Conservation (phyloP, 2,888 invertebrate genomes). For the Dryobotodes eremita region DNA sequence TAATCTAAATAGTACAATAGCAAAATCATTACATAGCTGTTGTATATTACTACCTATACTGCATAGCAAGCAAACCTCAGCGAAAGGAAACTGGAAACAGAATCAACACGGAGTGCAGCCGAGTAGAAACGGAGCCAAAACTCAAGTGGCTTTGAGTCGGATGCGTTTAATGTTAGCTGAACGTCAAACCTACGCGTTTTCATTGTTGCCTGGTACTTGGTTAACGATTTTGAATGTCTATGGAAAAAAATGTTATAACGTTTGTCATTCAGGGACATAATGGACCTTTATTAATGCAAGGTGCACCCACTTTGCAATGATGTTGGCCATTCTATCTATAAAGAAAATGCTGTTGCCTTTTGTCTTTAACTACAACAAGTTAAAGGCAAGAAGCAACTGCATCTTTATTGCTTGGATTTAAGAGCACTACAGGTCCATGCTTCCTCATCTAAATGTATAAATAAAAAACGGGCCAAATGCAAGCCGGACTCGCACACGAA, state of each 20-base stretch:
- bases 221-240: slow-evolving; percentile 10
- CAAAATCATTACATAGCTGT: not conserved
- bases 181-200: slow-evolving; percentile 36
- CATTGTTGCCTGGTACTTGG: slow-evolving; percentile 38
- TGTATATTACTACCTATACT: not conserved
- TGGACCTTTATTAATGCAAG: not conserved
- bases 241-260: not conserved
- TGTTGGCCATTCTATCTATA: not conserved
- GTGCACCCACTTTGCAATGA: not conserved
- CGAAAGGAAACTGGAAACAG: slow-evolving; percentile 37
- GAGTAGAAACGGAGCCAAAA: slow-evolving; percentile 49
- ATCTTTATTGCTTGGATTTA: not conserved
- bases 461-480: no score
- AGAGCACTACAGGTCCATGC: not conserved
- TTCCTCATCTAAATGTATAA: not conserved
- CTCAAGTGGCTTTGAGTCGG: slow-evolving; percentile 54
- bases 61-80: slow-evolving; percentile 16
- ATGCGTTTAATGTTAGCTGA: slow-evolving; percentile 54
- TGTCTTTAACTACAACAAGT: not conserved
- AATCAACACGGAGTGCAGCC: slow-evolving; percentile 47
- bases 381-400: not conserved
- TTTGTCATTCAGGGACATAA: not conserved
- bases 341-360: not conserved
- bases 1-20: not conserved
- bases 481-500: no score